Percentiles rank a stretch among this genome's conserved stretches.
Conservation (phyloP, 1,140 invertebrate species). For the Cotesia chilonis region DNA sequence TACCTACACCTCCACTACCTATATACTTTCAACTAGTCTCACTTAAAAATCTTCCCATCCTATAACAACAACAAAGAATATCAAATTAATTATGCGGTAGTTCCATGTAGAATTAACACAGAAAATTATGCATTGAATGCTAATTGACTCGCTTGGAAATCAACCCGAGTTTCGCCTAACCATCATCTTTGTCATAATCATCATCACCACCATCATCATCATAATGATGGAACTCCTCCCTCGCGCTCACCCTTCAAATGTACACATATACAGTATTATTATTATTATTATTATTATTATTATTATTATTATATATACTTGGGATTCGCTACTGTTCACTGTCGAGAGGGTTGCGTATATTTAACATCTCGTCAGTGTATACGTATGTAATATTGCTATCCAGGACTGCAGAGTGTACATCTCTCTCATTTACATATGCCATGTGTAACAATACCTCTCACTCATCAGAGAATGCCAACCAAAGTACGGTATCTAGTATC, state of each 20-base stretch:
- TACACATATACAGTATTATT: neutral
- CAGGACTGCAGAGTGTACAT: too few species aligned
- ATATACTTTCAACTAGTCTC: neutral
- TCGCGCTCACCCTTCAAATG: neutral
- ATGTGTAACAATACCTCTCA: neutral
- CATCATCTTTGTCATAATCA: neutral
- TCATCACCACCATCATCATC: neutral
- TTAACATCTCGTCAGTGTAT: neutral
- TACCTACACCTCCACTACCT: neutral
- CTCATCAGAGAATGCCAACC: constrained; percentile 4
- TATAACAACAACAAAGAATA: constrained; percentile 18
- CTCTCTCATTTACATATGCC: neutral
- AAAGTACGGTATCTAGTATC: neutral
- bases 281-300: too few species aligned
- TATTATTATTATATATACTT: neutral
- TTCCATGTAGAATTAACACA: constrained; percentile 35
- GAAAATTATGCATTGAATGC: constrained; percentile 39
- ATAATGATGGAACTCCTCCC: too few species aligned
- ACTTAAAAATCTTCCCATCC: constrained; percentile 8
- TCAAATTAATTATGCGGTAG: constrained; percentile 35
- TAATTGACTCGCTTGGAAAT: constrained; percentile 38
- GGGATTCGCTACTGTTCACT: neutral
- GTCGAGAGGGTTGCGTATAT: constrained; percentile 19
- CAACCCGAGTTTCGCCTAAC: constrained; percentile 8
- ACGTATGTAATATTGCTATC: too few species aligned